Evolutionary conservation across 2,113 vertebrate genomes (phyloP), one percentile per base, ranked within the genome.

Genomic region (Muscicapa adusta): DNA sequence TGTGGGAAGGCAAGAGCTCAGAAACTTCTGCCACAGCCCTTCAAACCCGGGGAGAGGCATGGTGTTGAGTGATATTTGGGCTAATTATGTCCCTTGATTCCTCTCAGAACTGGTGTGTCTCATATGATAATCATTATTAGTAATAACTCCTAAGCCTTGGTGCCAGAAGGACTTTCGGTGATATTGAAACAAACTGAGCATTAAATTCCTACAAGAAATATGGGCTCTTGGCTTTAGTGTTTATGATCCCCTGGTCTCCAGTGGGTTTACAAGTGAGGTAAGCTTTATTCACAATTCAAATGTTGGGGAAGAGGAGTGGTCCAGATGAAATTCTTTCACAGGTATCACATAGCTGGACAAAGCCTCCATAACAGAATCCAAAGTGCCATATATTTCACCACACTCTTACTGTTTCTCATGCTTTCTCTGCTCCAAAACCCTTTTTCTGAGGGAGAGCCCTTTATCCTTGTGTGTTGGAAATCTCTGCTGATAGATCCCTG

Each of bases 171-270:
- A 68, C 85, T 90, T 93, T 34, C 76, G 42, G 34, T 70, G 67
- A 83, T 85, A 73, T 8, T 74, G 75, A 92, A 93, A 88, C 67
- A 82, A 85, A 85, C 42, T 43, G 51, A 90, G 24, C 42, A 28
- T 70, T 85, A 79, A 92, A 83, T 80, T 84, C 56, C 42, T 88
- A 48, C n/a, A 80, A 83, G 78, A 93, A 94, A 76, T 43, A 72
- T 0, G 0, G 50, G 8, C 47, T 86, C 14, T 74, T 4, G 4
- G 34, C 79, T 93, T 86, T 67, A 36, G 22, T 40, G 26, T 65
- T 89, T 73, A 53, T 48, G 70, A 92, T 71, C 14, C 8, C 33
- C 12, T 4, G 1, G 26, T 51, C 65, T 83, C 75, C 72, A 67
- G 14, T 18, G 76, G 61, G 24, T 56, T 88, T 81, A 66, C 36